Percentiles rank a stretch among this genome's conserved stretches.
These are phyloP conservation scores for Condylostylus longicornis DNA, from an alignment of 1,140 invertebrate genomes.

Conservation along the genomic window DNA sequence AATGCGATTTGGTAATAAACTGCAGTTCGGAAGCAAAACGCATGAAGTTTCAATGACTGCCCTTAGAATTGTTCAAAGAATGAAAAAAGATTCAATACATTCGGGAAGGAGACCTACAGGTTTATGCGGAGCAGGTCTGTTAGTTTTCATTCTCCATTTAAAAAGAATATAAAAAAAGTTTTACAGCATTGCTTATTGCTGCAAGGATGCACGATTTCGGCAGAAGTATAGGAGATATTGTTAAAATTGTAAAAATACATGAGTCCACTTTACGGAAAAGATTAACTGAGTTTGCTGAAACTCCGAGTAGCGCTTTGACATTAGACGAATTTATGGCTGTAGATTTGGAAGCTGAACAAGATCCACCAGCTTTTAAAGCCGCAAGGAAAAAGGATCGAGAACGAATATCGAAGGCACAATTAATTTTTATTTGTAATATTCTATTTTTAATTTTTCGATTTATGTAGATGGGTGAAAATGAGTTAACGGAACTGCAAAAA, in stretches of 20 bases:
- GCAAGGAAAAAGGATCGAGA: constrained; percentile 76
- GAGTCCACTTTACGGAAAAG: constrained; percentile 85
- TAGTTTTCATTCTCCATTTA: not conserved
- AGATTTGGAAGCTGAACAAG: constrained; percentile 91
- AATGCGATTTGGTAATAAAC: constrained; percentile 80
- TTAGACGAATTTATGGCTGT: constrained; percentile 95
- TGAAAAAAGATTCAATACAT: constrained; percentile 97
- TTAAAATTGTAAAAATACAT: constrained; percentile 91
- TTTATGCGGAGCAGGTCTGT: constrained; percentile 82
- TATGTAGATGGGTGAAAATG: constrained; percentile 36
- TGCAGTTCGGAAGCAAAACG: constrained; percentile 84
- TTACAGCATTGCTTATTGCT: constrained; percentile 80
- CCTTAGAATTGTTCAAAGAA: constrained; percentile 79
- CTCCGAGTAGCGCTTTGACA: constrained; percentile 77
- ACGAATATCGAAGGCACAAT: constrained; percentile 31
- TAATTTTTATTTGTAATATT: constrained; percentile 11
- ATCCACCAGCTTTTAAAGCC: constrained; percentile 86
- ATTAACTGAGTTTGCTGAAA: constrained; percentile 89
- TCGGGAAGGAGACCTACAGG: constrained; percentile 90
- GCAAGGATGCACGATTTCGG: constrained; percentile 84
- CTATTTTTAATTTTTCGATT: not conserved
- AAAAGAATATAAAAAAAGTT: not conserved
- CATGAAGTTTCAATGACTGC: constrained; percentile 93
- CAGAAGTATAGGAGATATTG: constrained; percentile 73
- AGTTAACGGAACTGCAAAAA: constrained; percentile 53